Base-by-base conservation (phyloP, 23 tunicate species). In the Halocynthia aurantium region DNA sequence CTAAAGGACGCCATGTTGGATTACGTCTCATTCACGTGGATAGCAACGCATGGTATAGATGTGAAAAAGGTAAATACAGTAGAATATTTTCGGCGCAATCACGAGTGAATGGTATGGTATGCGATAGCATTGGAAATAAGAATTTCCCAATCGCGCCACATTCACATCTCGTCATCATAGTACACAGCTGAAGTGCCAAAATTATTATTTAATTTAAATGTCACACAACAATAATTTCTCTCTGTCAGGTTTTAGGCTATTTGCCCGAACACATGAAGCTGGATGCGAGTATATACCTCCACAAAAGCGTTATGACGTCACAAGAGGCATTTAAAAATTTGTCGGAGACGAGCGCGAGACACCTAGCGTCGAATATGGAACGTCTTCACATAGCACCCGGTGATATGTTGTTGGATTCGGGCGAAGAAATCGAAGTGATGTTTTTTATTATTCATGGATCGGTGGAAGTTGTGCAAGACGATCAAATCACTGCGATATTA, bases 181-280 rank as follows among this genome's bases (percentile, higher is more conserved):
- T n/a, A n/a, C n/a, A n/a, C n/a, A n/a, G n/a, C n/a, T n/a, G n/a
- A n/a, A n/a, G n/a, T n/a, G n/a, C n/a, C n/a, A n/a, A n/a, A n/a
- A n/a, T n/a, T n/a, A 31, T 31, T 31, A 31, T 31, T 31, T 0
- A 31, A 31, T 31, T 31, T 13, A 60, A 60, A 60, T 13, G 17
- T 15, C 64, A 4, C n/a, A 60, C n/a, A 60, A 60, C 11, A 57
- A 11, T 10, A 57, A 62, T 62, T 10, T 68, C 51, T 55, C n/a
- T 15, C 17, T 67, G 20, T 15, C 76, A 87, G 95, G 76, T 88
- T 7, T 67, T 88, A 54, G 70, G 52, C 52, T 79, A 68, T 17
- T 55, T 88, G 17, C 95, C 95, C 7, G 84, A 83, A 19, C 95
- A 88, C 79, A 83, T 84, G 78, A 75, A 81, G 50, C 64, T 78